Evolutionary conservation across 2,113 vertebrate genomes (phyloP), one percentile per base, ranked within the genome.

Genomic region (Chascanopsetta lugubris): DNA sequence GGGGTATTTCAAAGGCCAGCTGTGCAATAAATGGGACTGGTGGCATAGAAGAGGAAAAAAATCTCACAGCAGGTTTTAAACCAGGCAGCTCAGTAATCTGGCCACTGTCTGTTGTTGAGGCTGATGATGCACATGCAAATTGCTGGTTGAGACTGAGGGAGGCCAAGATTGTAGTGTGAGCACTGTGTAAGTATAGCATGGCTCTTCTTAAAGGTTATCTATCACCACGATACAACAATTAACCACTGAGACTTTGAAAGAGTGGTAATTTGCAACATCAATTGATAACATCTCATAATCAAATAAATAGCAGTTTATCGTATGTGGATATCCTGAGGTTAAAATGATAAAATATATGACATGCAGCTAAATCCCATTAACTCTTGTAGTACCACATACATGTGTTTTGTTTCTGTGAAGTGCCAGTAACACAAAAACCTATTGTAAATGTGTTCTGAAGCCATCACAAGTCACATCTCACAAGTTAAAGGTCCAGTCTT

Each of bases 101-200:
- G 8, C 45, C 22, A 61, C 10, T 18, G 10, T 58, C 6, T 72
- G 60, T 13, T 36, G 24, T 40, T 69, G 64, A 65, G 38, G 21
- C 29, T 61, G 74, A 69, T 63, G 68, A 71, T 58, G 53, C 21
- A 59, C 25, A 30, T 46, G 43, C 17, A 62, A 66, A 83, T 66
- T 50, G 53, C 6, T 57, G 51, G 66, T 42, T 80, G 24, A 24
- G 64, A 60, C 36, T 50, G 51, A 21, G 2, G 24, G 45, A 79
- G 61, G 42, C 56, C 11, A 46, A 67, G 25, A 51, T 69, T 75
- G 30, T 30, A 59, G 50, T 22, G 11, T 60, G 38, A 67, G 58
- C 24, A 15, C 9, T 12, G 3, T 43, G 5, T 64, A 70, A 75
- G 24, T 60, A 61, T 42, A 42, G 38, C 17, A 4, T 42, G 34